A percentile compares a stretch with the other conserved stretches of the same genome.
These are phyloP conservation scores for Gnatocerus cornutus DNA, from an alignment of 2,888 invertebrate species.

Conservation along the genomic window DNA sequence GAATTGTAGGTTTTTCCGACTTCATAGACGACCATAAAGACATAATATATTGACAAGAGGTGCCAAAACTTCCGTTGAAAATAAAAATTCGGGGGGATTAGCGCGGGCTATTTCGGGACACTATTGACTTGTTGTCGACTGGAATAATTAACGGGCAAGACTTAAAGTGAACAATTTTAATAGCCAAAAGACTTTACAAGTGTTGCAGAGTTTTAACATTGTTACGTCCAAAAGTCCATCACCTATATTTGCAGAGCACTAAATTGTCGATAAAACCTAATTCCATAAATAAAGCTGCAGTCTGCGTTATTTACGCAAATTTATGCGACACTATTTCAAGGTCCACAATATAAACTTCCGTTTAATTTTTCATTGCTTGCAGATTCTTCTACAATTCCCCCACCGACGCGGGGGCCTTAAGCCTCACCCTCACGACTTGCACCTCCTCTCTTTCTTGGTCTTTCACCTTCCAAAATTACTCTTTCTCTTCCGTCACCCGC, in stretches of 20 bases:
- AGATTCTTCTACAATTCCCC: conserved; percentile 58
- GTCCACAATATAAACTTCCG: no score
- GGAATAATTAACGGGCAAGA: conserved; percentile 16
- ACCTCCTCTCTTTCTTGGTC: conserved; percentile 60
- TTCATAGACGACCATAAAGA: conserved; percentile 29
- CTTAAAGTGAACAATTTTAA: not conserved
- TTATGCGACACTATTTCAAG: no score
- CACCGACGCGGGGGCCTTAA: conserved; percentile 54
- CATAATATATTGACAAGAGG: conserved; percentile 36
- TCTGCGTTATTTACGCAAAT: no score
- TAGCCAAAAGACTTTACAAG: not conserved
- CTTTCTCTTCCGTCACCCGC: conserved; percentile 21
- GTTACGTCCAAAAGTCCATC: no score
- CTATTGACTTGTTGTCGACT: conserved; percentile 13
- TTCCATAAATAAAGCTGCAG: no score
- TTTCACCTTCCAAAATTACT: conserved; percentile 51
- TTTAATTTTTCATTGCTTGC: no score
- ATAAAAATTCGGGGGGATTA: conserved; percentile 15
- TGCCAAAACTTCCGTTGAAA: conserved; percentile 30
- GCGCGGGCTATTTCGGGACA: conserved; percentile 19
- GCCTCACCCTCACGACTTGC: conserved; percentile 59
- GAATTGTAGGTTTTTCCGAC: conserved; percentile 48
- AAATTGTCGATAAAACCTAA: no score
- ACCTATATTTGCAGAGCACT: no score
- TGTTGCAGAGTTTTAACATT: not conserved